Conservation (phyloP, 2,797 vertebrate genomes). For the Alfaro cultratus region DNA sequence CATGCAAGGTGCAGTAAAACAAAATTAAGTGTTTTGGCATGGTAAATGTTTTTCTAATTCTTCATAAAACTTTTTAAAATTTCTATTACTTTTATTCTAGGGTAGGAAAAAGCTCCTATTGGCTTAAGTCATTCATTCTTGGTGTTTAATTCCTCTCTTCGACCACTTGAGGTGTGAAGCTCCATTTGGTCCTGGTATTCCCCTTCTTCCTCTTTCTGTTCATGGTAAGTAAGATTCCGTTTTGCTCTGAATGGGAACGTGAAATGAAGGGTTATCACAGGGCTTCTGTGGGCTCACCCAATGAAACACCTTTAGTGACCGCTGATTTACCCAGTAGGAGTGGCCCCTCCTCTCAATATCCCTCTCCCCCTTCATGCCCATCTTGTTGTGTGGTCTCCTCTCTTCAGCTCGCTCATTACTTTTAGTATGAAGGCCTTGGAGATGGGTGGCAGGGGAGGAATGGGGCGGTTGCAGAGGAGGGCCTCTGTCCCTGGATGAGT, state of each 20-base stretch:
- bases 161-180: conserved; percentile 63
- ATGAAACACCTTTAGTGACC: conserved; percentile 82
- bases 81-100: conserved; percentile 27
- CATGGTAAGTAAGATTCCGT: conserved; percentile 81
- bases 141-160: conserved; percentile 67
- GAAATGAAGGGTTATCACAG: conserved; percentile 78
- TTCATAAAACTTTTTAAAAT: conserved; percentile 5
- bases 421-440: conserved; percentile 65
- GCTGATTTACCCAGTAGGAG: conserved; percentile 73
- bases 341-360: conserved; percentile 46
- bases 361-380: conserved; percentile 59
- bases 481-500: conserved; percentile 82
- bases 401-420: conserved; percentile 80
- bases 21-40: conserved; percentile 23
- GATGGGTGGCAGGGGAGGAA: conserved; percentile 71
- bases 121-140: conserved; percentile 57
- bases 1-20: not conserved
- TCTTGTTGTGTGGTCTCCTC: conserved; percentile 82
- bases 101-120: conserved; percentile 40
- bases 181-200: conserved; percentile 55
- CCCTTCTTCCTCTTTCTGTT: conserved; percentile 43
- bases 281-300: conserved; percentile 68
- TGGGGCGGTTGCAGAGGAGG: conserved; percentile 64
- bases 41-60: conserved; percentile 7
- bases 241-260: conserved; percentile 74